Evolutionary conservation across 2,888 invertebrate genomes (phyloP).

Genomic region (Hedychridium roseum): DNA sequence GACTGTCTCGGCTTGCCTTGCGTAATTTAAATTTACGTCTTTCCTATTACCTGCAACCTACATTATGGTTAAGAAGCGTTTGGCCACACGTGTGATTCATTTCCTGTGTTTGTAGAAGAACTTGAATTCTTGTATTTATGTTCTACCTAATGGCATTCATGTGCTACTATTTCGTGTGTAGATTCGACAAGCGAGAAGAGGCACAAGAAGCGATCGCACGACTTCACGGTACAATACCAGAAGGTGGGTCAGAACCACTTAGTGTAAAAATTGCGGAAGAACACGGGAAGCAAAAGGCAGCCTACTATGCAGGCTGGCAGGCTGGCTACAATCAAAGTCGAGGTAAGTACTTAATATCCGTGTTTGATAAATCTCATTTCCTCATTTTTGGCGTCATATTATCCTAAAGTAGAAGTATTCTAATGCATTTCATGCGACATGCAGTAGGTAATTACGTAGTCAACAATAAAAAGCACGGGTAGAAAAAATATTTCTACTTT

Average conservation of each 20-base stretch:
- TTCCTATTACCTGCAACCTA: slow-evolving; percentile 36
- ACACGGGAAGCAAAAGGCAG: slow-evolving; percentile 84
- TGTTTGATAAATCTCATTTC: too few species aligned
- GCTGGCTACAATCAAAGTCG: slow-evolving; percentile 73
- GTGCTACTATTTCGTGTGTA: slow-evolving; percentile 52
- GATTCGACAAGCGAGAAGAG: slow-evolving; percentile 87
- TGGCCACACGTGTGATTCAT: neutral
- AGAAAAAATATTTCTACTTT: too few species aligned
- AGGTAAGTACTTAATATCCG: slow-evolving; percentile 58
- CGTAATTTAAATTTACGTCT: slow-evolving; percentile 47
- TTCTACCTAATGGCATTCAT: slow-evolving; percentile 4
- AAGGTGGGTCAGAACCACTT: slow-evolving; percentile 84
- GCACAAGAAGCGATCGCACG: slow-evolving; percentile 89
- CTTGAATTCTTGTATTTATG: slow-evolving; percentile 14
- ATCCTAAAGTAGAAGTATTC: too few species aligned
- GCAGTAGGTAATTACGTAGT: too few species aligned
- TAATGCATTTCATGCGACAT: too few species aligned
- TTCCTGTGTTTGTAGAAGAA: neutral
- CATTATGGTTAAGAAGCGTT: slow-evolving; percentile 15
- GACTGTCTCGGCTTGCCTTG: slow-evolving; percentile 39
- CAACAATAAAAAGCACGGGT: too few species aligned
- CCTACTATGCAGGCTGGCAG: slow-evolving; percentile 76
- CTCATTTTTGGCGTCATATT: too few species aligned
- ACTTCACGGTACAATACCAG: slow-evolving; percentile 84
- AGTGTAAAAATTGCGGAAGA: slow-evolving; percentile 88